Base-by-base conservation (phyloP, 2,113 vertebrate genomes). In the Saguinus imperator region DNA sequence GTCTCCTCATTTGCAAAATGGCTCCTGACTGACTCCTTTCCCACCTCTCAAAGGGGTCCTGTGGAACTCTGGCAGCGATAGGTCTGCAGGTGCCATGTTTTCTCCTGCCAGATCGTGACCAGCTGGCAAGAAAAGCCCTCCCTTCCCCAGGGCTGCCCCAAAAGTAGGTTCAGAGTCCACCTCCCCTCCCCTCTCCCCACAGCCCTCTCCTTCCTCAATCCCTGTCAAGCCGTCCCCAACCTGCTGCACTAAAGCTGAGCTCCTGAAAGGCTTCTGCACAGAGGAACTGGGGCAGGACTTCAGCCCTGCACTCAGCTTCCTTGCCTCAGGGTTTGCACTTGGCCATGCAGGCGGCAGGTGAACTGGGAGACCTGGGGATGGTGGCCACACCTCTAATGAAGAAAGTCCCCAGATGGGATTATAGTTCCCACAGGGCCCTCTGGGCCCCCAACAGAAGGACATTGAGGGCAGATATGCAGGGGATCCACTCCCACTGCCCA, bases 141-240 rank as follows among this genome's bases (percentile, higher is more conserved):
- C 57, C 18, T n/a, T 18, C 37, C 11, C 57, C 48, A n/a, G 32
- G 29, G 14, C 17, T 57, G 4, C 57, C 66, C 17, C 55, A 64
- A 43, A 64, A 43, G 25, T 20, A 29, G 27, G 29, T 14, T 72
- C 35, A 9, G 7, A 9, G 35, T 18, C 27, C 16, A 9, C 5
- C 16, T 76, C 48, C 13, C 9, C 32, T 11, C 8, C 9, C n/a
- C 45, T 86, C 61, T 40, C 17, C 5, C 8, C 37, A 82, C 4
- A 17, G 25, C 35, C 7, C 25, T 18, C 0, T 58, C 66, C 25
- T 29, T 40, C 25, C 57, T 21, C 17, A 14, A 0, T 25, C 55
- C 40, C 32, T 25, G 0, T 2, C 37, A 64, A 29, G n/a, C 3
- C 13, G 35, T 23, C n/a, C 61, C 48, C 0, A n/a, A 13, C 48